phyloP scores from a whole-genome alignment of 2,113 vertebrate species.

The Anolis carolinensis region DNA sequence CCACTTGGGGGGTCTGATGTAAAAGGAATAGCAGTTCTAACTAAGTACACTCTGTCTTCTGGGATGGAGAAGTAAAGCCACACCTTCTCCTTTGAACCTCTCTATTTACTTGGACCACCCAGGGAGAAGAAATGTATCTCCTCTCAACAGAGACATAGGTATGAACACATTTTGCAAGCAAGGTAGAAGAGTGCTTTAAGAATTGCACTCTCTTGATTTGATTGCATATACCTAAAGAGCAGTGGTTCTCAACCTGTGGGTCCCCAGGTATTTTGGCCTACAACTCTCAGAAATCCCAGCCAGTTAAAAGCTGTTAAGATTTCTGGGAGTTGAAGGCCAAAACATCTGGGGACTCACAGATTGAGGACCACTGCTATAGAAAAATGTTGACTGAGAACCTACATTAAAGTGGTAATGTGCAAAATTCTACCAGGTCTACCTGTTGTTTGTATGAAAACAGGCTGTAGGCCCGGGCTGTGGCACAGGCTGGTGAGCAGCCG shows the following conservation, averaged over 20 bases:
- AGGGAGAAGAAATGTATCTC: neutral
- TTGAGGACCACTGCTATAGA: too few relatives aligned
- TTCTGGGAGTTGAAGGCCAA: too few relatives aligned
- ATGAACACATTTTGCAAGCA: neutral
- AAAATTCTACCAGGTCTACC: too few relatives aligned
- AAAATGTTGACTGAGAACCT: neutral
- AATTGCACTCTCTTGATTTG: slow-evolving; percentile 16
- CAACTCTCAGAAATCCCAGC: too few relatives aligned
- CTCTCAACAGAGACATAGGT: neutral
- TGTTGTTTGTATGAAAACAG: too few relatives aligned
- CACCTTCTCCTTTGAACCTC: neutral
- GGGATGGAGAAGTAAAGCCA: neutral
- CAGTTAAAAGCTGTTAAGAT: too few relatives aligned
- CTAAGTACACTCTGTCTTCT: neutral
- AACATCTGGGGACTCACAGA: too few relatives aligned
- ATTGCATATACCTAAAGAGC: rapidly evolving
- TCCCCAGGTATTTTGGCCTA: too few relatives aligned
- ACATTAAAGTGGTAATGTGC: too few relatives aligned
- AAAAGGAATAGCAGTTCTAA: neutral
- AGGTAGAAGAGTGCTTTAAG: neutral
- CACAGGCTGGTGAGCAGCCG: too few relatives aligned
- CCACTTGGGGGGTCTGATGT: neutral
- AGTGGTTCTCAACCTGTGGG: too few relatives aligned
- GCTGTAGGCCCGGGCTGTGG: too few relatives aligned
- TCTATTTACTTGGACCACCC: neutral